These are phyloP conservation scores for Tragopan temminckii DNA, from an alignment of 2,797 vertebrate genomes.

Conservation along the genomic window DNA sequence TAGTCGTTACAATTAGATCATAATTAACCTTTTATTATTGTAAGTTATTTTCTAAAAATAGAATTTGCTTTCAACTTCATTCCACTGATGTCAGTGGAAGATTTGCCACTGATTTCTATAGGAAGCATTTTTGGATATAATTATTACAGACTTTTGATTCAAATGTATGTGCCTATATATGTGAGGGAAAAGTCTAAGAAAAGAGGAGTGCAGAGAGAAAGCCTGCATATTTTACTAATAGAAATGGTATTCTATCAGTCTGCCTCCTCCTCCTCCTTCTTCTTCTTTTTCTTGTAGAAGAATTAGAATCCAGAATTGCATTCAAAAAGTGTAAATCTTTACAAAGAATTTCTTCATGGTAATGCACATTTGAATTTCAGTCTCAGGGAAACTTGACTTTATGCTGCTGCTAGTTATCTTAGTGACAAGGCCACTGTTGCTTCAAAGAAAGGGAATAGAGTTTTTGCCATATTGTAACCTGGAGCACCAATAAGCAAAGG, in stretches of 20 bases:
- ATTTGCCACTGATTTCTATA: not conserved
- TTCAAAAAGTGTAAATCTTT: not conserved
- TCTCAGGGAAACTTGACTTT: not conserved
- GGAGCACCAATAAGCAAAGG: not conserved
- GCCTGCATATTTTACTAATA: not conserved
- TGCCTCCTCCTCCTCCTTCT: not conserved
- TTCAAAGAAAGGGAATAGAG: not conserved
- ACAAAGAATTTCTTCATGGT: not conserved
- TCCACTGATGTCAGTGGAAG: not conserved
- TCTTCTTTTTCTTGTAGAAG: not conserved
- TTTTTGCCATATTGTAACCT: not conserved
- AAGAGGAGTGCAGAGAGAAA: not conserved
- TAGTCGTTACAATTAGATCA: not conserved
- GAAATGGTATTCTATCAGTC: not conserved
- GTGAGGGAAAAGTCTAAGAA: not conserved
- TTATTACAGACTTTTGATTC: not conserved
- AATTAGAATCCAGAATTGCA: not conserved
- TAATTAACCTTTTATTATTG: not conserved
- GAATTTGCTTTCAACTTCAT: not conserved
- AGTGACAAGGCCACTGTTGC: not conserved
- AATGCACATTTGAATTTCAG: not conserved
- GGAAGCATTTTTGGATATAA: not conserved
- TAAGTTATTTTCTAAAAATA: not conserved
- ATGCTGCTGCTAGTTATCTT: not conserved
- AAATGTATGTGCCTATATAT: not conserved